phyloP scores from a whole-genome alignment of 2,113 vertebrate genomes.

The Camelus bactrianus region DNA sequence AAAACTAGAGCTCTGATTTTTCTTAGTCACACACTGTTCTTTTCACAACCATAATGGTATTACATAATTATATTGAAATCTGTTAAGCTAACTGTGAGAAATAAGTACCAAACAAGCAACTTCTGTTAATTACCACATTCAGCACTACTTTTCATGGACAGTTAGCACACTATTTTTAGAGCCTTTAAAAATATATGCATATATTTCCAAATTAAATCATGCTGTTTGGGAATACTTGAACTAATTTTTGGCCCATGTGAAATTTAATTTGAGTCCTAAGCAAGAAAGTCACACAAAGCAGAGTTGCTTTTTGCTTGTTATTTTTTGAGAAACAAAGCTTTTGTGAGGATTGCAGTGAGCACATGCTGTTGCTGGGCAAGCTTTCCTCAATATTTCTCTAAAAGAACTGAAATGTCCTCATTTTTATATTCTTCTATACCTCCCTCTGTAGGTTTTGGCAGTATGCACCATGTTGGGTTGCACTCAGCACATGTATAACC shows the following conservation, averaged over 20 bases:
- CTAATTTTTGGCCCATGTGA: constrained; percentile 1
- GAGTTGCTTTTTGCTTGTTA: neutral
- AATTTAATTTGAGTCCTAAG: neutral
- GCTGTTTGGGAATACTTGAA: constrained; percentile 30
- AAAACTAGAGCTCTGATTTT: neutral
- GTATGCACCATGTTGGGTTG: neutral
- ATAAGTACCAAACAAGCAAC: neutral
- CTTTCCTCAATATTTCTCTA: neutral
- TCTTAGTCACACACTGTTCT: neutral
- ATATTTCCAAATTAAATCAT: constrained; percentile 41
- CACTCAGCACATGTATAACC: neutral
- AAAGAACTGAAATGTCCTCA: neutral
- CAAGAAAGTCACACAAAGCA: neutral
- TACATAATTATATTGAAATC: neutral
- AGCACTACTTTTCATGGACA: neutral
- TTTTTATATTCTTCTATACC: neutral
- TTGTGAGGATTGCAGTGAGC: neutral
- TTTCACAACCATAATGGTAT: neutral
- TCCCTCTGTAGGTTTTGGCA: neutral
- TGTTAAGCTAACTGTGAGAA: constrained; percentile 1
- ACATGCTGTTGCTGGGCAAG: neutral
- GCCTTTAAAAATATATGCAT: neutral
- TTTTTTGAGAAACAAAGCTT: constrained; percentile 2
- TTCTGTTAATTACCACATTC: constrained; percentile 3
- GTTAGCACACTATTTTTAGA: constrained; percentile 24